These are phyloP conservation scores for Indicator maculatus DNA, from an alignment of 2,113 vertebrate genomes.

Conservation along the genomic window DNA sequence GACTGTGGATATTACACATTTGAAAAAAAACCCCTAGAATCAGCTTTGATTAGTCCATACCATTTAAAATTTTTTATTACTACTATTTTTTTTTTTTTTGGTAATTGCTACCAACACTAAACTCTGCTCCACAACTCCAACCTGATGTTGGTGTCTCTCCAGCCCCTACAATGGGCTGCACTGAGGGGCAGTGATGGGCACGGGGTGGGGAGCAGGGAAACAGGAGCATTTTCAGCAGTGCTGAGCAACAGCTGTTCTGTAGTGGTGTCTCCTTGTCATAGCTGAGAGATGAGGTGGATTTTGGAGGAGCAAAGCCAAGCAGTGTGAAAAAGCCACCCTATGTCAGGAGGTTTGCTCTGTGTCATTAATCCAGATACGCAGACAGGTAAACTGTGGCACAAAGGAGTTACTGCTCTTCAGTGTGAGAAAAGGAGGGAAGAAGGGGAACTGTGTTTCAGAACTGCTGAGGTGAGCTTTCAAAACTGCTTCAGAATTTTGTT, in stretches of 20 bases:
- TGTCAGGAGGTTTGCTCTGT: neutral
- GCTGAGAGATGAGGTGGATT: neutral
- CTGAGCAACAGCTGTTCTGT: neutral
- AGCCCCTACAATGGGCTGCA: neutral
- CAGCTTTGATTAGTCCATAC: neutral
- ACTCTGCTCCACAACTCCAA: neutral
- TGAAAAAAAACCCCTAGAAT: neutral
- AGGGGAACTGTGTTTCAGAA: neutral
- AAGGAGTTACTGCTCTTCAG: neutral
- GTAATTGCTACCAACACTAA: neutral
- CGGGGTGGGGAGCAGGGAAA: neutral
- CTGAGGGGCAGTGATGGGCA: accelerated
- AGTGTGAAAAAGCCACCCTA: neutral
- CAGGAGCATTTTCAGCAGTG: neutral
- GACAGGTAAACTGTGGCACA: neutral
- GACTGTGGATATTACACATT: neutral
- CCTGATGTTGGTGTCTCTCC: neutral
- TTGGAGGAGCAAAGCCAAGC: neutral
- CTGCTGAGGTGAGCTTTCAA: neutral
- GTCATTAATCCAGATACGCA: neutral
- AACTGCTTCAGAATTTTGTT: neutral
- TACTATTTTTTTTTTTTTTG: neutral
- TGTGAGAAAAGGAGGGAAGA: neutral
- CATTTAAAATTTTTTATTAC: accelerated
- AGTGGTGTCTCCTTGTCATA: neutral